Conservation (phyloP, 1,140 invertebrate species). For the Pristionchus pacificus region DNA sequence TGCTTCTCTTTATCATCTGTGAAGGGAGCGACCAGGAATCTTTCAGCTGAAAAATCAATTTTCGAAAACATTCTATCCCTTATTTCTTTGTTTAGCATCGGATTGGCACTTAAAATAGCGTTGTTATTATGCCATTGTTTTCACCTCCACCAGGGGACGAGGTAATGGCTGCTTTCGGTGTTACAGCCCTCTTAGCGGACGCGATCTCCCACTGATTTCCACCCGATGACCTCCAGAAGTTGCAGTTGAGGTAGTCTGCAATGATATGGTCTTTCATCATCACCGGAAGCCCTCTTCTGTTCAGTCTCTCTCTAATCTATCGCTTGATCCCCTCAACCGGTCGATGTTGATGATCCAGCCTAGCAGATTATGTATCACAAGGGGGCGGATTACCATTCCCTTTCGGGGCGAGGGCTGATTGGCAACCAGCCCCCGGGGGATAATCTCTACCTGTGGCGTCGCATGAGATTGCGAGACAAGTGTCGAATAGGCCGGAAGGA, state of each 20-base stretch:
- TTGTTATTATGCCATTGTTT: neutral
- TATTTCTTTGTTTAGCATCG: no score
- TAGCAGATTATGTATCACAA: neutral
- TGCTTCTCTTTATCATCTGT: conserved; percentile 20
- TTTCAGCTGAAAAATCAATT: conserved; percentile 24
- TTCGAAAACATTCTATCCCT: no score
- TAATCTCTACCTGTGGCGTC: conserved; percentile 37
- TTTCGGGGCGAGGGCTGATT: no score
- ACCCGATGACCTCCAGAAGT: conserved; percentile 32
- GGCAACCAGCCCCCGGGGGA: no score
- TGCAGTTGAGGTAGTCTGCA: conserved; percentile 21
- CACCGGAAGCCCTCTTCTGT: neutral
- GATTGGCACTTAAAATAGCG: no score
- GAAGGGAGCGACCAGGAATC: conserved; percentile 31
- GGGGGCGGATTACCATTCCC: neutral
- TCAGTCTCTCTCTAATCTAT: neutral
- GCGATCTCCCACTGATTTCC: conserved; percentile 37
- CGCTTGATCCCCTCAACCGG: neutral
- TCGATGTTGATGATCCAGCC: neutral
- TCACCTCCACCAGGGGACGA: conserved; percentile 33
- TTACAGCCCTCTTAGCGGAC: conserved; percentile 21
- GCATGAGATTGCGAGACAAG: conserved; percentile 36
- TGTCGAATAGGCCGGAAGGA: conserved; percentile 26
- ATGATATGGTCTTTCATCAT: neutral
- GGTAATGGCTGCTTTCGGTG: conserved; percentile 35